phyloP scores from a whole-genome alignment of 30 jellyfish, hydroid and myxozoan species.

The Morbakka virulenta region DNA sequence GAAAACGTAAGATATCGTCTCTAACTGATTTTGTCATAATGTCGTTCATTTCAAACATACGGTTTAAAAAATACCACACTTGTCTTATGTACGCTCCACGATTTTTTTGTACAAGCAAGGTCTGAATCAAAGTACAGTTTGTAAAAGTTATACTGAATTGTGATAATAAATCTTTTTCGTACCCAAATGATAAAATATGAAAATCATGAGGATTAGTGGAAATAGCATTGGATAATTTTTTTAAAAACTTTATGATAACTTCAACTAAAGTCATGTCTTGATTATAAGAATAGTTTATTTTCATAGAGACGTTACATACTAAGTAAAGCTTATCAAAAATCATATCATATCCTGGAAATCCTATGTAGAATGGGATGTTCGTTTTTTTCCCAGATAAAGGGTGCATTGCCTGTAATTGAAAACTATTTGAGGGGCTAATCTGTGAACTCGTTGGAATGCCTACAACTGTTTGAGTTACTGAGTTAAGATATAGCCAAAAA shows the following conservation, averaged over 20 bases:
- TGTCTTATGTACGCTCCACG: constrained; percentile 43
- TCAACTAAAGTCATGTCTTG: constrained; percentile 42
- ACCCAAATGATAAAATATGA: constrained; percentile 38
- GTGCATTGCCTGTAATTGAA: constrained; percentile 38
- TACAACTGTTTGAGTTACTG: constrained; percentile 23
- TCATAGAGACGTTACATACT: constrained; percentile 22
- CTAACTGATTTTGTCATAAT: constrained; percentile 17
- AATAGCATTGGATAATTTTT: constrained; percentile 9
- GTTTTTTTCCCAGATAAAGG: constrained; percentile 39
- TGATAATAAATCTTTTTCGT: constrained; percentile 6
- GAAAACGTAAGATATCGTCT: constrained; percentile 24
- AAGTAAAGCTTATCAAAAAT: not conserved
- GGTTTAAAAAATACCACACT: constrained; percentile 26
- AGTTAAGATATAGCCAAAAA: constrained; percentile 23
- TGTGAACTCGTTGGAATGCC: constrained; percentile 35
- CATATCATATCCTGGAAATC: constrained; percentile 21
- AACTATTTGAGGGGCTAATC: constrained; percentile 14
- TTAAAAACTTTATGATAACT: constrained; percentile 35
- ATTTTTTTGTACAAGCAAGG: constrained; percentile 8
- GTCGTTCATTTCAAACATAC: constrained; percentile 47
- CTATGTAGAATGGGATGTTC: constrained; percentile 14
- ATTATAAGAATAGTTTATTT: constrained; percentile 7
- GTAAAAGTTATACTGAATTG: constrained; percentile 25
- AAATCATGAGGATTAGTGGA: constrained; percentile 13
- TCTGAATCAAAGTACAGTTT: constrained; percentile 62